Conservation (phyloP, 1,140 invertebrate species). For the Plectrocnemia conspersa region DNA sequence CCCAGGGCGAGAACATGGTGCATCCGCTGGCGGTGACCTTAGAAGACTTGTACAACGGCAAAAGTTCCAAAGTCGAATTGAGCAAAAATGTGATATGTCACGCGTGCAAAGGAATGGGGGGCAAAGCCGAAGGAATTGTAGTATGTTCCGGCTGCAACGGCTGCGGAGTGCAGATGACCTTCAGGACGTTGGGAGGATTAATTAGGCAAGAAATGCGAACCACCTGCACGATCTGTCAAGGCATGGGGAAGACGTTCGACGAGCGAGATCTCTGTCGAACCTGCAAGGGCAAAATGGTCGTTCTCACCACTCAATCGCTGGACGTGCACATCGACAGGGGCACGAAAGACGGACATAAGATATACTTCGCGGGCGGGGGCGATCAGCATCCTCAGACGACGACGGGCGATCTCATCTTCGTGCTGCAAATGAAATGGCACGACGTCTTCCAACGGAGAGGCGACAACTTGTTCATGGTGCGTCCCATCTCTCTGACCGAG, state of each 20-base stretch:
- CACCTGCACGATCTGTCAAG: conserved; percentile 64
- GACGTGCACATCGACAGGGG: conserved; percentile 90
- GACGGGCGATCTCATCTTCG: conserved; percentile 84
- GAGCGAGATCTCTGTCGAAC: conserved; percentile 75
- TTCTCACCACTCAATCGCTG: conserved; percentile 72
- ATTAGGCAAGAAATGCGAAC: conserved; percentile 82
- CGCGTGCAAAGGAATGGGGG: conserved; percentile 78
- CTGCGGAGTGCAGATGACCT: conserved; percentile 66
- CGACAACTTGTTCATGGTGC: conserved; percentile 71
- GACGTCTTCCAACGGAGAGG: conserved; percentile 67
- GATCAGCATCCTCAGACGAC: conserved; percentile 82
- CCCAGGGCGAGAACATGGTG: conserved; percentile 64
- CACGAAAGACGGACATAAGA: conserved; percentile 83
- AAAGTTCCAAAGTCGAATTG: conserved; percentile 75
- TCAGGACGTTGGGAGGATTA: conserved; percentile 68
- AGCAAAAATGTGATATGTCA: conserved; percentile 83
- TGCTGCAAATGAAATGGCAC: conserved; percentile 81
- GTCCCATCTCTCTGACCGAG: conserved; percentile 74
- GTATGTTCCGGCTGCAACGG: conserved; percentile 75
- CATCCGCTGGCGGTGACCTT: conserved; percentile 74
- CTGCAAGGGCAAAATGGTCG: conserved; percentile 79
- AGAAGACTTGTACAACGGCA: conserved; percentile 89
- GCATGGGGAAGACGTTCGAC: conserved; percentile 69
- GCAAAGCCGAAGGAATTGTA: conserved; percentile 67
- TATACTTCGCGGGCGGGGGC: conserved; percentile 82